phyloP scores from a whole-genome alignment of 2,888 invertebrate genomes.

The Acleris literana region DNA sequence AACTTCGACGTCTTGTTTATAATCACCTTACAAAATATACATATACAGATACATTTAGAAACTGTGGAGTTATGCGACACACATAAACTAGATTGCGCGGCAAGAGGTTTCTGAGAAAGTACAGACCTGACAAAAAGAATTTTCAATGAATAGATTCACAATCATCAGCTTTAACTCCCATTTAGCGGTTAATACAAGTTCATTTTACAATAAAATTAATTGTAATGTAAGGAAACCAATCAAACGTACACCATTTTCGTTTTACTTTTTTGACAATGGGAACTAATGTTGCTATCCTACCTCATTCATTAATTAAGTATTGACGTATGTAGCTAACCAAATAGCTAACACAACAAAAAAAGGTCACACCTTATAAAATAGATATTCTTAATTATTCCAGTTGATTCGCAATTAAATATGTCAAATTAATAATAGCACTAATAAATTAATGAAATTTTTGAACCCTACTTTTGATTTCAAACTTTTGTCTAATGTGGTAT shows the following conservation, averaged over 20 bases:
- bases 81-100: conserved; percentile 64
- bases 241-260: conserved; percentile 45
- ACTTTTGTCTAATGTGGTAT: conserved; percentile 4
- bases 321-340: not conserved
- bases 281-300: conserved; percentile 22
- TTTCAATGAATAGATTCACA: conserved; percentile 34
- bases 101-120: conserved; percentile 44
- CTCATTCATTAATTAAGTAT: not conserved
- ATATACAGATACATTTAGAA: conserved; percentile 9
- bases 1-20: not conserved
- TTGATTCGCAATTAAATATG: no score
- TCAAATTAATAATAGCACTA: no score
- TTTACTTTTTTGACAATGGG: conserved; percentile 36
- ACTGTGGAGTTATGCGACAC: conserved; percentile 31
- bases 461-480: not conserved
- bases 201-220: conserved; percentile 37
- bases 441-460: no score
- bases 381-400: no score
- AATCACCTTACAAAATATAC: conserved; percentile 3
- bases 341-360: no score
- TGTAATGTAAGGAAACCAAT: conserved; percentile 38
- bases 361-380: no score
- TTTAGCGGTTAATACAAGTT: conserved; percentile 23
- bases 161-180: conserved; percentile 26
- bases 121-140: conserved; percentile 38